Evolutionary conservation across 2,888 invertebrate genomes (phyloP).

Genomic region (Acrobasis repandana): DNA sequence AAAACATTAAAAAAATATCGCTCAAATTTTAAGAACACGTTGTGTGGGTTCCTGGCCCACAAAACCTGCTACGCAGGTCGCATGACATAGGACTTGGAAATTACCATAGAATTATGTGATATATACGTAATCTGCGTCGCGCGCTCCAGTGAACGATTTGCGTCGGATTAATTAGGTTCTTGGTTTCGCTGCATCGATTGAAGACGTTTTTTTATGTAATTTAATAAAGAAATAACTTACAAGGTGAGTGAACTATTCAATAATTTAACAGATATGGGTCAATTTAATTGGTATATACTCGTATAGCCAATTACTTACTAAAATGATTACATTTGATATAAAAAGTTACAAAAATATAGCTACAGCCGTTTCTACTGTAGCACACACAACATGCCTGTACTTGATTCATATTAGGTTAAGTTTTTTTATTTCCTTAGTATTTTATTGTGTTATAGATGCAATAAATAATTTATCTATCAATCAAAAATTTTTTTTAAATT

Average conservation of each 20-base stretch:
- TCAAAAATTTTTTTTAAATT: no score
- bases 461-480: no score
- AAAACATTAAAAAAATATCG: neutral
- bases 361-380: no score
- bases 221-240: neutral
- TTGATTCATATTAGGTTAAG: no score
- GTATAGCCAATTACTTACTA: no score
- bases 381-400: no score
- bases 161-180: slow-evolving; percentile 37
- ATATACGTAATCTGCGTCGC: slow-evolving; percentile 55
- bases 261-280: no score
- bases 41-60: slow-evolving; percentile 34
- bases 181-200: slow-evolving; percentile 3
- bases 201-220: neutral
- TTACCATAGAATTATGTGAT: slow-evolving; percentile 64
- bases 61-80: slow-evolving; percentile 54
- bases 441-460: no score
- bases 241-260: neutral
- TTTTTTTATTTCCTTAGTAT: no score
- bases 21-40: slow-evolving; percentile 12
- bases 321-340: no score
- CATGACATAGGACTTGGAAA: slow-evolving; percentile 76
- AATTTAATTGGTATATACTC: no score
- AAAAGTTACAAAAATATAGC: no score
- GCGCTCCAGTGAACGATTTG: slow-evolving; percentile 52